Conservation (phyloP, 2,797 vertebrate genomes). For the Sus cebifrons region DNA sequence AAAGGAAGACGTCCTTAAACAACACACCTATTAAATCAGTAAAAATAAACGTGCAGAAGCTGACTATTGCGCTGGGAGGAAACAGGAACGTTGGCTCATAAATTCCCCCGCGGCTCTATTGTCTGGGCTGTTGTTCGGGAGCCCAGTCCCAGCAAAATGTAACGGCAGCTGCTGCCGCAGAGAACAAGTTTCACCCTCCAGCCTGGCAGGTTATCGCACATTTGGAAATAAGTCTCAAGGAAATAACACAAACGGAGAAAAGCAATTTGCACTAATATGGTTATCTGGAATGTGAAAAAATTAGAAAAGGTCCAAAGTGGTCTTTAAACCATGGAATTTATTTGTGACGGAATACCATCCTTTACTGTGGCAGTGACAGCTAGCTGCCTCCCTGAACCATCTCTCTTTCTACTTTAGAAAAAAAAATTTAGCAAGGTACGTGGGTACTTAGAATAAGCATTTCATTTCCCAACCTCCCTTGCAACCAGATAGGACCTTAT, state of each 20-base stretch:
- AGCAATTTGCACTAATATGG: constrained; percentile 75
- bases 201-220: constrained; percentile 62
- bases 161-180: neutral
- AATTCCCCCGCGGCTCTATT: neutral
- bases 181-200: neutral
- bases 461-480: neutral
- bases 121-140: neutral
- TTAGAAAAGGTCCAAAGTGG: constrained; percentile 4
- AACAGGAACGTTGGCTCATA: neutral
- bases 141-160: neutral
- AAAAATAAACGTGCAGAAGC: neutral
- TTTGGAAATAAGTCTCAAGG: constrained; percentile 71
- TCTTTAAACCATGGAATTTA: neutral
- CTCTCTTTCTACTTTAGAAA: neutral
- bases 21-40: neutral
- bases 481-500: neutral
- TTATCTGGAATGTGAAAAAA: constrained; percentile 62
- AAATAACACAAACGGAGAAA: constrained; percentile 72
- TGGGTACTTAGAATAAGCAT: neutral
- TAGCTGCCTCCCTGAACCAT: neutral
- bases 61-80: neutral
- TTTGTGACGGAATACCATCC: neutral
- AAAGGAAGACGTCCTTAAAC: constrained; percentile 35
- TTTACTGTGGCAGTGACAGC: neutral
- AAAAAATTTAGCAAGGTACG: neutral